A percentile compares a stretch with the other conserved stretches of the same genome.
phyloP scores from a whole-genome alignment of 2,113 vertebrate species.

The Pyxicephalus adspersus region DNA sequence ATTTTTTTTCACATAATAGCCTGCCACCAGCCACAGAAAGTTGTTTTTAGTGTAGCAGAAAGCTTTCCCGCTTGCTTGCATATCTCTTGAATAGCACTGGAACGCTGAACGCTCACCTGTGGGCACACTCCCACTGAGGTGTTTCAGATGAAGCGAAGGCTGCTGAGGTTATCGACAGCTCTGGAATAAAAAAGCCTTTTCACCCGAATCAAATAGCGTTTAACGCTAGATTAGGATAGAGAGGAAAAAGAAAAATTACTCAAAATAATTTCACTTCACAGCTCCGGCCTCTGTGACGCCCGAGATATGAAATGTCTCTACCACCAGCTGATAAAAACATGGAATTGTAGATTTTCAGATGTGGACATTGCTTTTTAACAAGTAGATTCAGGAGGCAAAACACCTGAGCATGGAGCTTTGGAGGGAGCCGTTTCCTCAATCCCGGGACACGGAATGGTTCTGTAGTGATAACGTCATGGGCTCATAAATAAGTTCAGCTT shows the following conservation, averaged over 20 bases:
- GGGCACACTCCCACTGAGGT: constrained; percentile 19
- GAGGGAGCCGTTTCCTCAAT: too few relatives aligned
- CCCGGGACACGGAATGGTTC: too few relatives aligned
- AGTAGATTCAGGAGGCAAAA: not conserved
- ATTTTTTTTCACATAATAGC: not conserved
- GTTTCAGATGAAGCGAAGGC: constrained; percentile 35
- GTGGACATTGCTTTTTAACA: constrained; percentile 35
- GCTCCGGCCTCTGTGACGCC: not conserved
- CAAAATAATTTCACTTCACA: constrained; percentile 40
- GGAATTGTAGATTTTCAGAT: constrained; percentile 17
- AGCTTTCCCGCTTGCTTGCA: not conserved
- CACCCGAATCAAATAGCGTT: constrained; percentile 37
- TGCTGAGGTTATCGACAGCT: constrained; percentile 32
- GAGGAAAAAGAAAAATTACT: not conserved
- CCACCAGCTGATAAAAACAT: constrained; percentile 49
- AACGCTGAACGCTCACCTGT: constrained; percentile 17
- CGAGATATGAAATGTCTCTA: constrained; percentile 34
- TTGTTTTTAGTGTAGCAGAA: constrained; percentile 23
- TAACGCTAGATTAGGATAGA: constrained; percentile 18
- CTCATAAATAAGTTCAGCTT: too few relatives aligned
- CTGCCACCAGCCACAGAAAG: not conserved
- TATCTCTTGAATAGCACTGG: not conserved
- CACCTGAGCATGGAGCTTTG: too few relatives aligned
- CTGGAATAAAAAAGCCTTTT: constrained; percentile 38
- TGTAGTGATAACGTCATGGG: too few relatives aligned